These are phyloP conservation scores for Argynnis bischoffii DNA, from an alignment of 2,888 invertebrate species.

Conservation along the genomic window DNA sequence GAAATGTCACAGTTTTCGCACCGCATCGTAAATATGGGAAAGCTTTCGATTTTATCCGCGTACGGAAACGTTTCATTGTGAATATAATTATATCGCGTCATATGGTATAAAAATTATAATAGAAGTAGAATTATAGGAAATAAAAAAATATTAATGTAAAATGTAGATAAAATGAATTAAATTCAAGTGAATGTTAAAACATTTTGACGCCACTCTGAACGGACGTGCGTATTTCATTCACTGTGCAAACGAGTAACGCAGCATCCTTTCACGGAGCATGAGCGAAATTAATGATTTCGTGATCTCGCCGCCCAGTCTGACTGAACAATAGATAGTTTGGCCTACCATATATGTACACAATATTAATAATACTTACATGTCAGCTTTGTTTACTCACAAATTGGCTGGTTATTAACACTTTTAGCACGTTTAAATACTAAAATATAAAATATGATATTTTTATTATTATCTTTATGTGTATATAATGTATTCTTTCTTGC, in stretches of 20 bases:
- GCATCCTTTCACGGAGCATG: slow-evolving; percentile 76
- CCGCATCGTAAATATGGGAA: slow-evolving; percentile 71
- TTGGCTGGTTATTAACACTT: too few relatives aligned
- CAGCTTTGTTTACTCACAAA: background rate
- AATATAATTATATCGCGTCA: slow-evolving; percentile 65
- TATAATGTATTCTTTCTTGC: too few relatives aligned
- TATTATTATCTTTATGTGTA: too few relatives aligned
- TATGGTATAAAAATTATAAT: slow-evolving; percentile 51
- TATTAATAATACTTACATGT: background rate
- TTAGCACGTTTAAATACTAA: too few relatives aligned
- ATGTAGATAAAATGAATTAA: background rate
- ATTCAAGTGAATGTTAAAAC: slow-evolving; percentile 44
- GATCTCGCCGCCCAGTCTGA: slow-evolving; percentile 28
- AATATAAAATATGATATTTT: too few relatives aligned
- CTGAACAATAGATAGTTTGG: slow-evolving; percentile 13
- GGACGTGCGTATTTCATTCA: slow-evolving; percentile 37
- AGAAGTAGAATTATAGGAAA: slow-evolving; percentile 32
- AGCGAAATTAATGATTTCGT: slow-evolving; percentile 77
- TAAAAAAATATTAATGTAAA: slow-evolving; percentile 27
- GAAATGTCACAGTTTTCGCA: slow-evolving; percentile 72
- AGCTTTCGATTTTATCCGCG: slow-evolving; percentile 62
- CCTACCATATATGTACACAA: background rate
- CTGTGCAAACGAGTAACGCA: slow-evolving; percentile 51
- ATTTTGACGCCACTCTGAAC: slow-evolving; percentile 43
- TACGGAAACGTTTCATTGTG: slow-evolving; percentile 62